These are phyloP conservation scores for Nebria brevicollis DNA, from an alignment of 2,888 invertebrate genomes.

Conservation along the genomic window DNA sequence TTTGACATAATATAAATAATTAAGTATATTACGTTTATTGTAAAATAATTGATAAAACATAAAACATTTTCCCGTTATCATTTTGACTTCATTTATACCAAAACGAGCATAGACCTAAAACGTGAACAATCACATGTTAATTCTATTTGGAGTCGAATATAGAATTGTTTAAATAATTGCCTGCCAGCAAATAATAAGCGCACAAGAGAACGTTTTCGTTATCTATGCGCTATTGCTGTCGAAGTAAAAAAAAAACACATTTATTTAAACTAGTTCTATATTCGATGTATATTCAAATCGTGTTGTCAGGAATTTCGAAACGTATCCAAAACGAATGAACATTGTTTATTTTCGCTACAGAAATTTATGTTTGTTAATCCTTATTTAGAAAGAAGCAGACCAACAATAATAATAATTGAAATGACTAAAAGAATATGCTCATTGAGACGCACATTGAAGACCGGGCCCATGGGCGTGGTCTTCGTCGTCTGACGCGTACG, in stretches of 20 bases:
- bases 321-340: conserved; percentile 48
- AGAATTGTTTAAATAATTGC: too few species aligned
- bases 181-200: too few species aligned
- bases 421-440: conserved; percentile 56
- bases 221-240: too few species aligned
- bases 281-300: conserved; percentile 46
- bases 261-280: background rate
- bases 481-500: conserved; percentile 77
- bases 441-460: conserved; percentile 87
- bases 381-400: conserved; percentile 63
- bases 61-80: background rate
- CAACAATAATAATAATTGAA: conserved; percentile 53
- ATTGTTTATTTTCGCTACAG: background rate
- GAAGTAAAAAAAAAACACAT: background rate
- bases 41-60: conserved; percentile 29
- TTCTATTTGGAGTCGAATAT: too few species aligned
- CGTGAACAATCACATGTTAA: too few species aligned
- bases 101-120: too few species aligned
- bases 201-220: too few species aligned
- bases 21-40: conserved; percentile 38
- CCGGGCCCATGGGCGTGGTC: conserved; percentile 72
- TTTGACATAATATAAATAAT: conserved; percentile 40
- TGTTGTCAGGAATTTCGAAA: conserved; percentile 15
- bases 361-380: conserved; percentile 54
- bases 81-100: background rate